Evolutionary conservation across 1,140 invertebrate genomes (phyloP), one percentile per base, ranked within the genome.

Genomic region (Drosophila jambulina): DNA sequence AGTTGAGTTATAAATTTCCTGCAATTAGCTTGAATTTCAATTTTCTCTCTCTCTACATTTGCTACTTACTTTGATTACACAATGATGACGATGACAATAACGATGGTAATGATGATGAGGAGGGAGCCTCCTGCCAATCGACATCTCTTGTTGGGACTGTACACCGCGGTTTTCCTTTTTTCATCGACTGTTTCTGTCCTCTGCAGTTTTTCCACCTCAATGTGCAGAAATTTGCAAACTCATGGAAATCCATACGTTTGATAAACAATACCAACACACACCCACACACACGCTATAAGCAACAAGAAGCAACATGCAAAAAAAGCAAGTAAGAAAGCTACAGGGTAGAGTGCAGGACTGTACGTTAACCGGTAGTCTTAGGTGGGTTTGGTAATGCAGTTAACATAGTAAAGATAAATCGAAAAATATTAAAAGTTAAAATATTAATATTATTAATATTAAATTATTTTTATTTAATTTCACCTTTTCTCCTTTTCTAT

Each of bases 11-110:
- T 90, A 90, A 88, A 88, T 88, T 88, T 90, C 57, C 70, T 70
- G 86, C 85, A 88, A 88, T 88, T 88, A 88, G 85, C 85, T 88
- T 88, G 81, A 76, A 88, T 90, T 88, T 88, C 85, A 88, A 88
- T 88, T 84, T 90, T 63, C 53, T 45, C 63, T 36, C 46, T 10
- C n/a, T 19, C 9, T 10, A 25, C 4, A 10, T 34, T 34, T 9
- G 64, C 72, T 88, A 84, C 84, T 90, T 88, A 88, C 68, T 88
- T 88, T 88, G 84, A 88, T 88, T 88, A 68, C 84, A 64, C 57
- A 78, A 78, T 58, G 49, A 77, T 75, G 72, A 68, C 36, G 65
- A 42, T 56, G 61, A 34, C 29, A 21, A 54, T 36, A 36, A 42
- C 21, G 53, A 46, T 54, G 77, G 61, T 64, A 34, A 54, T 40